These are phyloP conservation scores for Dunckerocampus dactyliophorus DNA, from an alignment of 2,113 vertebrate species.

Conservation along the genomic window DNA sequence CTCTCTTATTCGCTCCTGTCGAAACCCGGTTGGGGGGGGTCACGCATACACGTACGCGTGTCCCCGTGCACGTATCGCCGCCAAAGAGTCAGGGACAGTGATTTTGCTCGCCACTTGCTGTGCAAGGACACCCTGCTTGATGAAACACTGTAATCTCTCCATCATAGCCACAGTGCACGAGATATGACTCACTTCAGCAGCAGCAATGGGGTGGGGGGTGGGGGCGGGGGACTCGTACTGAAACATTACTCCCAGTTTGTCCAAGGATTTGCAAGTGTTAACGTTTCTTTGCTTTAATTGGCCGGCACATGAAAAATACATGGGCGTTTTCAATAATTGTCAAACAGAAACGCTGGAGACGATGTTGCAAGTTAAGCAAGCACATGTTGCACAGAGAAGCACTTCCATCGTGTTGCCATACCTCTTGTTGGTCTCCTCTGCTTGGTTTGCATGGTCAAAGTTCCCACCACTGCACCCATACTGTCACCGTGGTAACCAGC, in stretches of 20 bases:
- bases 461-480: slow-evolving; percentile 98
- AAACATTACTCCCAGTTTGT: not conserved
- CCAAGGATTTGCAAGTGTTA: no score
- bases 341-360: slow-evolving; percentile 3
- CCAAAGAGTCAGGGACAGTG: slow-evolving; percentile 22
- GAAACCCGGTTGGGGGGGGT: not conserved
- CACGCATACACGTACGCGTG: not conserved
- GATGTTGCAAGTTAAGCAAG: not conserved
- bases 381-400: not conserved
- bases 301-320: no score
- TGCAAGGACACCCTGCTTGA: slow-evolving; percentile 45
- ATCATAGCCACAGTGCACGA: slow-evolving; percentile 11
- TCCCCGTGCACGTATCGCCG: slow-evolving; percentile 14
- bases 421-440: slow-evolving; percentile 94
- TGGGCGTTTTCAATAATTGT: slow-evolving; percentile 1
- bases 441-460: slow-evolving; percentile 95
- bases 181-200: slow-evolving; percentile 6
- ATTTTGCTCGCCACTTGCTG: slow-evolving; percentile 29
- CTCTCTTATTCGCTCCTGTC: not conserved
- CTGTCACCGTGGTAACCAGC: slow-evolving; percentile 70
- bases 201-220: not conserved
- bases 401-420: slow-evolving; percentile 67
- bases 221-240: not conserved
- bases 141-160: slow-evolving; percentile 17
- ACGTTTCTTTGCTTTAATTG: not conserved